A percentile compares a stretch with the other conserved stretches of the same genome.
Evolutionary conservation across 2,113 vertebrate species (phyloP).

Genomic region (Chaetodon auriga): DNA sequence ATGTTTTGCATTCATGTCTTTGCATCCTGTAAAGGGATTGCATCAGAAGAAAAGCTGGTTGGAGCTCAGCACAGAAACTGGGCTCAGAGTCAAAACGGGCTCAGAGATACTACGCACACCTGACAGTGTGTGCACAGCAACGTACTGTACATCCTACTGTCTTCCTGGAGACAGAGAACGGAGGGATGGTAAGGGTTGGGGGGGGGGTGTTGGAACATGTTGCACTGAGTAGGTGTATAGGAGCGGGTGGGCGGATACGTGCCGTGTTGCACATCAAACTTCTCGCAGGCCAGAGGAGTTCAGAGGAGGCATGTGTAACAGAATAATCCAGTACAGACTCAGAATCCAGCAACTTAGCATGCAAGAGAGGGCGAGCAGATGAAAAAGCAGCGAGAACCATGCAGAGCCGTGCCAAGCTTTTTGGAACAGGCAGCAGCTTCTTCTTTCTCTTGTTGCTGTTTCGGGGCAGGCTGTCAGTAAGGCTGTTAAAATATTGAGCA

Average conservation of each 20-base stretch:
- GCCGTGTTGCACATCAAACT: conserved; percentile 68
- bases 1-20: conserved; percentile 36
- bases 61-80: conserved; percentile 56
- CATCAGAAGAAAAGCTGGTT: conserved; percentile 46
- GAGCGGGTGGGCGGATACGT: conserved; percentile 67
- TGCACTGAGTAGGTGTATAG: conserved; percentile 63
- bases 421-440: conserved; percentile 47
- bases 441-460: conserved; percentile 39
- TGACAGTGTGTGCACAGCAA: conserved; percentile 13
- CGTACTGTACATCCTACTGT: conserved; percentile 38
- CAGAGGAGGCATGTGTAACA: conserved; percentile 60
- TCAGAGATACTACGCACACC: conserved; percentile 50
- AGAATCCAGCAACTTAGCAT: conserved; percentile 59
- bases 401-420: conserved; percentile 38
- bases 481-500: conserved; percentile 56
- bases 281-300: conserved; percentile 66
- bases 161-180: conserved; percentile 31
- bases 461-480: conserved; percentile 48
- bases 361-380: conserved; percentile 57
- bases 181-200: not conserved
- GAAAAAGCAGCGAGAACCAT: conserved; percentile 49
- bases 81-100: conserved; percentile 53
- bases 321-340: conserved; percentile 38
- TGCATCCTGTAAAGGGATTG: conserved; percentile 53
- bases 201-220: conserved; percentile 3